Conservation (phyloP, 2,113 vertebrate species). For the Myotis brandtii region DNA sequence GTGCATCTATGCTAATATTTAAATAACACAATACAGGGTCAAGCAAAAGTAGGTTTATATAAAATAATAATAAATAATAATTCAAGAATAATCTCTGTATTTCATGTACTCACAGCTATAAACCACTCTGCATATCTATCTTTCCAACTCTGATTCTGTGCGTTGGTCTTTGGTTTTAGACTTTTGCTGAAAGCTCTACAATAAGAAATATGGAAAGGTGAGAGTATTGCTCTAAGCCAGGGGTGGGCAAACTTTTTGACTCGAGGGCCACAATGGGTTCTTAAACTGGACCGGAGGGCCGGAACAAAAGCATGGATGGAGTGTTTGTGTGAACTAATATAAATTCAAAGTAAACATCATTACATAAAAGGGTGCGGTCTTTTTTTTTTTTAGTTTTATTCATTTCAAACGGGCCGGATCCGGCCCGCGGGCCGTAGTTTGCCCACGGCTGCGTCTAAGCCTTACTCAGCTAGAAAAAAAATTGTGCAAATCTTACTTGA, state of each 20-base stretch:
- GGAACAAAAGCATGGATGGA: too few species aligned
- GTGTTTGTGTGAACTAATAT: too few species aligned
- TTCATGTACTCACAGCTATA: background rate
- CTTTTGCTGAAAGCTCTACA: constrained; percentile 55
- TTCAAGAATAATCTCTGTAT: background rate
- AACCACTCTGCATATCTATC: background rate
- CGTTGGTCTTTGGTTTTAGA: constrained; percentile 53
- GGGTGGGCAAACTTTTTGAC: too few species aligned
- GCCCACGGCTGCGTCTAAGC: too few species aligned
- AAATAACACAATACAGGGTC: constrained; percentile 27
- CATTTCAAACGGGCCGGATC: too few species aligned
- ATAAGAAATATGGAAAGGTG: background rate
- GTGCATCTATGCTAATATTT: constrained; percentile 66
- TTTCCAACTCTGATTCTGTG: constrained; percentile 48
- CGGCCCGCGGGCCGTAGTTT: too few species aligned
- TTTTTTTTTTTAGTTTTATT: too few species aligned
- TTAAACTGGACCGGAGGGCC: too few species aligned
- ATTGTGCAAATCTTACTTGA: background rate
- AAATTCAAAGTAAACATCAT: too few species aligned
- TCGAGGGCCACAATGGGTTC: too few species aligned
- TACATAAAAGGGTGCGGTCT: too few species aligned
- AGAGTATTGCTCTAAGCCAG: constrained; percentile 7
- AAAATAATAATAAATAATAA: background rate
- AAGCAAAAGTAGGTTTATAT: background rate
- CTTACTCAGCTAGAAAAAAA: background rate